These are phyloP conservation scores for Enteromius fasciolatus DNA, from an alignment of 2,797 vertebrate species.

Conservation along the genomic window DNA sequence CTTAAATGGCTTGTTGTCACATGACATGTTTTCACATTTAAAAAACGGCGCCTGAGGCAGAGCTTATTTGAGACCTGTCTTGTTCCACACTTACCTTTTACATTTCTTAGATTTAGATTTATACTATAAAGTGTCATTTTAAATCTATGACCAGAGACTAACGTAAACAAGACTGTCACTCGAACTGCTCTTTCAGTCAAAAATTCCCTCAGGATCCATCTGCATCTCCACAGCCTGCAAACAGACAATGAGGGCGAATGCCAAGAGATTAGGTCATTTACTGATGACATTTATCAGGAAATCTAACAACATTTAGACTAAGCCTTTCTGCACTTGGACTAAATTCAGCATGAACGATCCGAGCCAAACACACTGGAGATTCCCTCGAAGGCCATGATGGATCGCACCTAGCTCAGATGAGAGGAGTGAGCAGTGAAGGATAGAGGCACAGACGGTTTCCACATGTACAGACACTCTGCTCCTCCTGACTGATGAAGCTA, in stretches of 20 bases:
- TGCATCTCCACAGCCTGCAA: slow-evolving; percentile 18
- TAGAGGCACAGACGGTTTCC: slow-evolving; percentile 25
- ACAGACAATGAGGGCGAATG: not conserved
- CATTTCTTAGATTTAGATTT: no score
- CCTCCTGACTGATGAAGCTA: not conserved
- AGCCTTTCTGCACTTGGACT: not conserved
- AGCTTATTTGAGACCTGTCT: not conserved
- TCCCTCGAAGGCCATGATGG: slow-evolving; percentile 43
- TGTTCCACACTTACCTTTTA: no score
- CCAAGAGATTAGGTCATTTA: slow-evolving; percentile 25
- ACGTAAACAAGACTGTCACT: not conserved
- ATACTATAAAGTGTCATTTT: not conserved
- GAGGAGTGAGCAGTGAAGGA: slow-evolving; percentile 20
- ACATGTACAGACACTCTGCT: slow-evolving; percentile 25
- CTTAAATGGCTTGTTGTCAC: no score
- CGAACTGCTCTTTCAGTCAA: not conserved
- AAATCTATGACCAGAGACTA: not conserved
- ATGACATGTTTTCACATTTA: no score
- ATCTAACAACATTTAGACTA: slow-evolving; percentile 19
- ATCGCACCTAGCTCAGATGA: slow-evolving; percentile 31
- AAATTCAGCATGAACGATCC: not conserved
- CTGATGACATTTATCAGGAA: slow-evolving; percentile 30
- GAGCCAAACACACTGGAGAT: slow-evolving; percentile 24
- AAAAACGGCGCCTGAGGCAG: not conserved
- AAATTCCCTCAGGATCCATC: not conserved